Evolutionary conservation across 1,140 invertebrate genomes (phyloP), one percentile per base, ranked within the genome.

Genomic region (Drosophila lacertosa): DNA sequence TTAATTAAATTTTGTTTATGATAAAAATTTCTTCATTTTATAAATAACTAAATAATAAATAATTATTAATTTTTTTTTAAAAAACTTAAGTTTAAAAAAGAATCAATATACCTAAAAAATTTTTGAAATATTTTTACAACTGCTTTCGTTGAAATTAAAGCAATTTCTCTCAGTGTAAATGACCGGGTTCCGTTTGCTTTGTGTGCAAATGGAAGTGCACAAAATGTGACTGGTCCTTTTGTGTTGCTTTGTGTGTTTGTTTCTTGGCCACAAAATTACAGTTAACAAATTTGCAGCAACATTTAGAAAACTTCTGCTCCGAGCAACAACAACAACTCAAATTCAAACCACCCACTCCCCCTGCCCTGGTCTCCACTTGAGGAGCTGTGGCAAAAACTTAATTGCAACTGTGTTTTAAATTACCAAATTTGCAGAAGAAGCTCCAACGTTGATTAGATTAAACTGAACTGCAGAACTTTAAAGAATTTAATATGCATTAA

Each of bases 221-320:
- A 69, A 63, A 69, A 47, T 69, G 67, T 65, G 58, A 37, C 51
- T 16, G 10, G 60, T 42, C 54, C 18, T 40, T 35, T 57, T 55
- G 42, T 70, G 32, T 64, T 29, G 32, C n/a, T 48, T 47, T 60
- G 65, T 54, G 16, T 58, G 51, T 66, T 59, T 65, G 24, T 62
- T 72, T 66, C 53, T 37, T 53, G 22, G 33, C 68, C 68, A 59
- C 63, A 54, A 72, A 72, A 58, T 72, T 57, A 67, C 68, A 72
- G 68, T 72, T 72, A 59, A 66, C 68, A 72, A 72, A 72, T 72
- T 71, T 72, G 68, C 54, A 72, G 47, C 47, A 72, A 51, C 54
- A 72, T 72, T 72, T 66, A 54, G 63, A 58, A 59, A 72, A 67
- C 11, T 72, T 71, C 16, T 18, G 20, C 48, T 48, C 40, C 44